These are phyloP conservation scores for Azemiops feae DNA, from an alignment of 2,113 vertebrate species.

Conservation along the genomic window DNA sequence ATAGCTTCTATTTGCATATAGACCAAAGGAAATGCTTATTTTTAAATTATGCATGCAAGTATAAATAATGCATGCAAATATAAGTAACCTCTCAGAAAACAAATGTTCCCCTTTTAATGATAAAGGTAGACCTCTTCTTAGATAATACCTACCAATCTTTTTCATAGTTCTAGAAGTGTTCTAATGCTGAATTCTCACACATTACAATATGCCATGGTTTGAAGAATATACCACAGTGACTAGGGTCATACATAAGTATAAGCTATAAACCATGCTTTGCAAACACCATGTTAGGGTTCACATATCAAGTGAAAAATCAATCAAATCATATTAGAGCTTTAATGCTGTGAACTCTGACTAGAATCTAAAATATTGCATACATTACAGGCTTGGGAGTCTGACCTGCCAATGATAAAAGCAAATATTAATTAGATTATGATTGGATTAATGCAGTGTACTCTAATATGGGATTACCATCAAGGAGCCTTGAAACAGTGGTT, in stretches of 20 bases:
- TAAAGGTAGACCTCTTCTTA: not conserved
- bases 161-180: not conserved
- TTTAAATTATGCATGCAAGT: not conserved
- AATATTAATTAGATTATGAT: not conserved
- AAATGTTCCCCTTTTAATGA: not conserved
- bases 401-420: not conserved
- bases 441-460: not conserved
- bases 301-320: not conserved
- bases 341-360: not conserved
- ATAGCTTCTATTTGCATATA: not conserved
- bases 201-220: not conserved
- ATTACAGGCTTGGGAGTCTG: not conserved
- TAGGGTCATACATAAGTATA: not conserved
- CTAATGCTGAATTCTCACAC: not conserved
- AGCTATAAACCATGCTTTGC: not conserved
- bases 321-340: not conserved
- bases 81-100: not conserved
- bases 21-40: not conserved
- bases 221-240: not conserved
- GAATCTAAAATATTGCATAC: not conserved
- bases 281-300: not conserved
- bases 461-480: not conserved
- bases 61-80: not conserved
- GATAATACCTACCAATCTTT: not conserved
- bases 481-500: not conserved